phyloP scores from a whole-genome alignment of 2,797 vertebrate genomes.

The Periophthalmus magnuspinnatus region DNA sequence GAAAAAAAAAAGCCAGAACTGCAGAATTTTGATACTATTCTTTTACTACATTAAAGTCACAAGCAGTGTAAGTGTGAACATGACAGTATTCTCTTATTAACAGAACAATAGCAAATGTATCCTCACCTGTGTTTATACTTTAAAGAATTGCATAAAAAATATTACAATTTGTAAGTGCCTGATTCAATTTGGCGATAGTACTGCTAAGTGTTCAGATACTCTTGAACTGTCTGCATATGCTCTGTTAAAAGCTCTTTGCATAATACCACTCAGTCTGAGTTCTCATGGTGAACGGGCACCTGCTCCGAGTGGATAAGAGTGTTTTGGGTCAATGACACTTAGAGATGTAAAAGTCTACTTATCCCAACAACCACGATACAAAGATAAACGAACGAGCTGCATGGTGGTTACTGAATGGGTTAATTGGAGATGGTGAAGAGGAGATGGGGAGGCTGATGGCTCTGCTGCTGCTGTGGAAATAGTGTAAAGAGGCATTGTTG shows the following conservation, averaged over 20 bases:
- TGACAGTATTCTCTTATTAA: too few species aligned
- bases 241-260: too few species aligned
- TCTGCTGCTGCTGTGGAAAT: too few species aligned
- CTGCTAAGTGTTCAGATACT: not conserved
- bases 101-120: too few species aligned
- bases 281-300: conserved; percentile 36
- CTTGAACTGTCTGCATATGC: not conserved
- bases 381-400: not conserved
- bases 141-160: not conserved
- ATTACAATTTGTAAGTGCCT: not conserved
- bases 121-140: not conserved
- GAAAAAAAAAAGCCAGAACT: too few species aligned
- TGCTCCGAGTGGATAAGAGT: conserved; percentile 27
- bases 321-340: conserved; percentile 53
- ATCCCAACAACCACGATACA: conserved; percentile 31
- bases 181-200: not conserved
- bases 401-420: not conserved
- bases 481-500: too few species aligned
- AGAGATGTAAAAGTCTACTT: conserved; percentile 15
- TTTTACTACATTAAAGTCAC: too few species aligned
- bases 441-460: not conserved
- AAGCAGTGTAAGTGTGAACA: too few species aligned
- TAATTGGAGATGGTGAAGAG: not conserved
- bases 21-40: too few species aligned
- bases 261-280: not conserved